These are phyloP conservation scores for Thalassophryne amazonica DNA, from an alignment of 2,797 vertebrate genomes.

Conservation along the genomic window DNA sequence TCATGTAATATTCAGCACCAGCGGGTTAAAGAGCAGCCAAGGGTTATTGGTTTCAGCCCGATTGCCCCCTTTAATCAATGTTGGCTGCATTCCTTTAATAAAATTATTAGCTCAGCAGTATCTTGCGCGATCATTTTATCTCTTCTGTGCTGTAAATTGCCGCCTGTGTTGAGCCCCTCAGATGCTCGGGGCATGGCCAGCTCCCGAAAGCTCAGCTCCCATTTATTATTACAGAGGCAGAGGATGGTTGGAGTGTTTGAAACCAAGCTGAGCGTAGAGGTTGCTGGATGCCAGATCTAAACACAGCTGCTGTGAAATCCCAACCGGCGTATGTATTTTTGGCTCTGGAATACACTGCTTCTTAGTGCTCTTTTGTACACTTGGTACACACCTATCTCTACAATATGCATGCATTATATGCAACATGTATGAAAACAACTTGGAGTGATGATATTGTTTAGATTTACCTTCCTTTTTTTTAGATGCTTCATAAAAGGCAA, in stretches of 20 bases:
- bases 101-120: constrained; percentile 87
- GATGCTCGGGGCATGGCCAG: constrained; percentile 73
- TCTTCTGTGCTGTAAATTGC: constrained; percentile 75
- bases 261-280: constrained; percentile 67
- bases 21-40: constrained; percentile 82
- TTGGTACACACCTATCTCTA: constrained; percentile 37
- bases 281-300: constrained; percentile 77
- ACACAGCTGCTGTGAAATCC: constrained; percentile 73
- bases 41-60: constrained; percentile 85
- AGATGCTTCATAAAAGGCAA: constrained; percentile 32
- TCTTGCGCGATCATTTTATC: constrained; percentile 80
- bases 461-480: constrained; percentile 33
- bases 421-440: constrained; percentile 21
- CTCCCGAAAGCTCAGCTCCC: constrained; percentile 73
- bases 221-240: constrained; percentile 78
- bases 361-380: constrained; percentile 36
- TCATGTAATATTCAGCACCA: constrained; percentile 86
- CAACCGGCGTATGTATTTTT: constrained; percentile 69
- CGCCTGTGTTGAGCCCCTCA: constrained; percentile 72
- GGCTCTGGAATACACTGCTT: constrained; percentile 50
- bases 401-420: constrained; percentile 33
- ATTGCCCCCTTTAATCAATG: constrained; percentile 87
- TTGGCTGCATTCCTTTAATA: constrained; percentile 86
- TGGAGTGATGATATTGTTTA: constrained; percentile 26
- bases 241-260: constrained; percentile 74